Evolutionary conservation across 2,113 vertebrate species (phyloP).

Genomic region (Sylvicapra grimmia): DNA sequence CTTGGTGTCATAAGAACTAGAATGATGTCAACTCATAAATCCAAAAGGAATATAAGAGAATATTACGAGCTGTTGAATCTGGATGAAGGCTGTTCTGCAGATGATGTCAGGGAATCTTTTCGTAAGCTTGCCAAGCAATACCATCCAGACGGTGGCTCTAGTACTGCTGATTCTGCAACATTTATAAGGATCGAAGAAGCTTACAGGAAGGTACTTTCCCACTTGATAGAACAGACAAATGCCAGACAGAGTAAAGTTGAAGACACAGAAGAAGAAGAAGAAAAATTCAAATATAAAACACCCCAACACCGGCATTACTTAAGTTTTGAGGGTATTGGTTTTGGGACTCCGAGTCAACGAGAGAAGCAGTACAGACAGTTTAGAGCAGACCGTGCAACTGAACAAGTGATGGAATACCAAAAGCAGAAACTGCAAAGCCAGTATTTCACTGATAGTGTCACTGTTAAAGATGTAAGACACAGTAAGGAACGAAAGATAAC

Average conservation of each 20-base stretch:
- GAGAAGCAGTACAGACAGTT: slow-evolving; percentile 92
- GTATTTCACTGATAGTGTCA: slow-evolving; percentile 70
- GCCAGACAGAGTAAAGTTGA: slow-evolving; percentile 35
- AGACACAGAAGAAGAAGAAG: slow-evolving; percentile 80
- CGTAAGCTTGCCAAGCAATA: slow-evolving; percentile 88
- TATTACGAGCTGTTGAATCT: slow-evolving; percentile 80
- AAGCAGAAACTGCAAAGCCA: slow-evolving; percentile 82
- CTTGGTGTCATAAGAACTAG: slow-evolving; percentile 49
- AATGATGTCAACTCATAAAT: slow-evolving; percentile 68
- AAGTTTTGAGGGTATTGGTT: slow-evolving; percentile 91
- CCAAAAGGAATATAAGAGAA: slow-evolving; percentile 64
- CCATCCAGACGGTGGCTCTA: slow-evolving; percentile 89
- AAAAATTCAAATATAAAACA: slow-evolving; percentile 74
- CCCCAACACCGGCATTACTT: slow-evolving; percentile 93
- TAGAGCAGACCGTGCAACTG: slow-evolving; percentile 87
- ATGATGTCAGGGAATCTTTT: slow-evolving; percentile 87
- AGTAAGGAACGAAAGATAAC: slow-evolving; percentile 92
- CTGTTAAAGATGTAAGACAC: slow-evolving; percentile 82
- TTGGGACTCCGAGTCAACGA: slow-evolving; percentile 91
- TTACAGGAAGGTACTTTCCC: slow-evolving; percentile 84
- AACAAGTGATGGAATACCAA: slow-evolving; percentile 89
- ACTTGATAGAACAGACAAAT: slow-evolving; percentile 72
- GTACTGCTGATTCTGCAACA: slow-evolving; percentile 78
- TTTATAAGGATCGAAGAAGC: slow-evolving; percentile 90
- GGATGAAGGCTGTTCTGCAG: slow-evolving; percentile 78